Evolutionary conservation across 2,888 invertebrate genomes (phyloP).

Genomic region (Hydroisotoma schaefferi): DNA sequence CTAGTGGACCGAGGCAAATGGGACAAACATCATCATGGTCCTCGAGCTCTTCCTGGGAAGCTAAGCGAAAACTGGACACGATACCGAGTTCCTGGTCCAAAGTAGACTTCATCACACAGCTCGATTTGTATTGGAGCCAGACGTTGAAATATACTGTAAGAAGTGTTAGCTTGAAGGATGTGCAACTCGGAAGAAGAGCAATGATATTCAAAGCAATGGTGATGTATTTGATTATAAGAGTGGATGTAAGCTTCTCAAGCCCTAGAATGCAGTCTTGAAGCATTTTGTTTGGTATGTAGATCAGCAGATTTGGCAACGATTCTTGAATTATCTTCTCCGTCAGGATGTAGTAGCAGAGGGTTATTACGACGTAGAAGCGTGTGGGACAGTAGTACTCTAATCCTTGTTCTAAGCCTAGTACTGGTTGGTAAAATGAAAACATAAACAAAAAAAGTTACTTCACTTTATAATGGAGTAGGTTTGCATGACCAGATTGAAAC

Average conservation of each 20-base stretch:
- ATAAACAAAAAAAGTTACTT: too few species aligned
- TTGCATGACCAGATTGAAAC: too few species aligned
- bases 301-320: constrained; percentile 35
- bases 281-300: constrained; percentile 25
- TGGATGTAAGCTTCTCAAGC: constrained; percentile 67
- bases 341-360: constrained; percentile 67
- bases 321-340: constrained; percentile 54
- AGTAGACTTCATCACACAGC: constrained; percentile 58
- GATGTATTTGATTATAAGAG: constrained; percentile 62
- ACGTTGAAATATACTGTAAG: constrained; percentile 65
- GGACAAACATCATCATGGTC: constrained; percentile 74
- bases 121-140: constrained; percentile 63
- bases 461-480: not conserved
- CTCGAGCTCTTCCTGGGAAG: constrained; percentile 64
- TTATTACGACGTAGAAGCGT: constrained; percentile 62
- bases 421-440: constrained; percentile 27
- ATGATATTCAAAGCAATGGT: constrained; percentile 61
- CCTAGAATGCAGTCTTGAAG: constrained; percentile 49
- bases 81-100: constrained; percentile 62
- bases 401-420: constrained; percentile 71
- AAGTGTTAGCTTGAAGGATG: constrained; percentile 60
- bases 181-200: constrained; percentile 50
- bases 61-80: constrained; percentile 61
- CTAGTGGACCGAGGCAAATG: constrained; percentile 69
- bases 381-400: constrained; percentile 70